Evolutionary conservation across 2,113 vertebrate genomes (phyloP), one percentile per base, ranked within the genome.

Genomic region (Ammodytes dubius): DNA sequence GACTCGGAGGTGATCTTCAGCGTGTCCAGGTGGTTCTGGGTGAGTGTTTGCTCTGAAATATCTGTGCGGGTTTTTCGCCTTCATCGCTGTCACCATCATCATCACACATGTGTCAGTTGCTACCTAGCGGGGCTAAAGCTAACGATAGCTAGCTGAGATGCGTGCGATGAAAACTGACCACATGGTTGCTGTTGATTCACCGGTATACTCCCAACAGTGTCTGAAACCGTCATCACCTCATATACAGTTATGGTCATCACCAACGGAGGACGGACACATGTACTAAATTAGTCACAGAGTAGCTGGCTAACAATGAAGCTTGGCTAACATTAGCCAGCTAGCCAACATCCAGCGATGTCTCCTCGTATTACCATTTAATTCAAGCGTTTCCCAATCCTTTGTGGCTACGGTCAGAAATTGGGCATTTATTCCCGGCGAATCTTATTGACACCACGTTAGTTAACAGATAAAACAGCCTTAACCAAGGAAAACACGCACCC

Each of bases 1-100:
- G 95, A 93, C 92, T 90, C 92, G 91, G 19, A 95, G 95, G 93
- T 95, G 95, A 96, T 96, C 93, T 86, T 94, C 89, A 89, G 84
- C 70, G 88, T 87, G 82, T 92, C 92, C 94, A 81, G 94, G 94
- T 95, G 94, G 93, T 92, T 94, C 95, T 95, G 94, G 94, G 95
- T 95, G 82, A 90, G 95, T 93, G 73, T 70, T 74, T 77, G 12
- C 39, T 52, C n/a, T n/a, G 27, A 17, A 43, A 39, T 58, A 5
- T 75, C 13, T 74, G 56, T 61, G 47, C 56, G 57, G 27, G 60
- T 70, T 65, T 71, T 27, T 27, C 27, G 66, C 75, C 74, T 74
- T 15, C 67, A 56, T 81, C 74, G 73, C 90, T 84, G 88, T 90
- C 84, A 88, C 83, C 81, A 77, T 79, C 77, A 88, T 85, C 81